Evolutionary conservation across 2,888 invertebrate species (phyloP).

Genomic region (Nebria brevicollis): DNA sequence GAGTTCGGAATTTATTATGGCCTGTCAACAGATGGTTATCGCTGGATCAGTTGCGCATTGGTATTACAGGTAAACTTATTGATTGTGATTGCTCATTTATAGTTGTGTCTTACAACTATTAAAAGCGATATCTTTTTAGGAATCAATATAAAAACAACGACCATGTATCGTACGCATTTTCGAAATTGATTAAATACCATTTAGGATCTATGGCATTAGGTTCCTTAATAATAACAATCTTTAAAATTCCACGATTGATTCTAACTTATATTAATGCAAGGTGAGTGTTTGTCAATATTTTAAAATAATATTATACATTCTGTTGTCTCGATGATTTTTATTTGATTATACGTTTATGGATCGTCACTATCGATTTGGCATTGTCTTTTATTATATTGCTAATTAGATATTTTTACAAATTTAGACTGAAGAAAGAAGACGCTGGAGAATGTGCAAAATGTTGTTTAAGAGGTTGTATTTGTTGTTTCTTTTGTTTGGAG

Average conservation of each 20-base stretch:
- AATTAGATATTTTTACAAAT: conserved; percentile 11
- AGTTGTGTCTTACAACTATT: conserved; percentile 22
- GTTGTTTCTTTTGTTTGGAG: conserved; percentile 91
- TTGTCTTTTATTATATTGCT: neutral
- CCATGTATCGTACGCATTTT: conserved; percentile 77
- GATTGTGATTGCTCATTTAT: neutral
- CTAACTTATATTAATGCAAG: conserved; percentile 90
- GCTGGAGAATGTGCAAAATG: conserved; percentile 78
- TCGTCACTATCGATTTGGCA: no score
- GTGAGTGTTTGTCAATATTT: conserved; percentile 67
- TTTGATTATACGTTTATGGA: no score
- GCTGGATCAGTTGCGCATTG: conserved; percentile 93
- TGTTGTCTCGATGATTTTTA: no score
- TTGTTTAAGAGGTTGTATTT: conserved; percentile 83
- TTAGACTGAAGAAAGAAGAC: conserved; percentile 71
- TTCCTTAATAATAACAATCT: conserved; percentile 90
- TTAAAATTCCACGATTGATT: conserved; percentile 90
- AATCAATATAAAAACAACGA: conserved; percentile 74
- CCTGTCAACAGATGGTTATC: conserved; percentile 93
- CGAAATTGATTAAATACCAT: conserved; percentile 86
- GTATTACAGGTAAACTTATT: conserved; percentile 81
- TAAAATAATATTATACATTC: neutral
- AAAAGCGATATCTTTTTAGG: conserved; percentile 60
- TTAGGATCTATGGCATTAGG: conserved; percentile 96
- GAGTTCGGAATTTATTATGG: conserved; percentile 94